Base-by-base conservation (phyloP, 92 coral and sea anemone species). In the Zoanthus sansibaricus region DNA sequence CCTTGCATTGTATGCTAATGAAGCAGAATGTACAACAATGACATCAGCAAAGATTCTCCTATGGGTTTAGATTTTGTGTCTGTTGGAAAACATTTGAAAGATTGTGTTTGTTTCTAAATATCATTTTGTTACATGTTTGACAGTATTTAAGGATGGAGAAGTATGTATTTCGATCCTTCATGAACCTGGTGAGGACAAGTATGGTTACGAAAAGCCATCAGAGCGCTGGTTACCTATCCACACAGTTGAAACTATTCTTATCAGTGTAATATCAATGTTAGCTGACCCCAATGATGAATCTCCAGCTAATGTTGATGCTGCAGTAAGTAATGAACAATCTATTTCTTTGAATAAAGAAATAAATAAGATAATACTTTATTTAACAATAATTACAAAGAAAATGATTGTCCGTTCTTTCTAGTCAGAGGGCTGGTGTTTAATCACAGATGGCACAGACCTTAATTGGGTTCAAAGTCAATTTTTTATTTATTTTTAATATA, bases 281-380 rank as follows among this genome's bases (percentile, higher is more conserved):
- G 94, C 99, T n/a, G 99, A 97, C 42, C 99, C 99, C n/a, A 97
- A 97, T 89, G 99, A 97, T 73, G 94, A 97, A 84, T 97, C 99
- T 7, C 99, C 99, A 15, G 99, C 99, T 5, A 97, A 97, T 86
- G 99, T 97, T 52, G 99, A 97, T 84, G 99, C 99, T 11, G 99
- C 99, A 30, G 99, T 97, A 88, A 97, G 99, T 97, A 32, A 4
- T 25, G 16, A 33, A 30, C 44, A 47, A 49, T 25, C 9, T 14
- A 56, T 11, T 59, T 62, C 25, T 62, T 20, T 16, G 42, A 61
- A 5, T 18, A 61, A 61, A 61, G 68, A 61, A n/a, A 9, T 14
- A 61, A 5, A 15, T 61, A 56, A 56, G 14, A 56, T 0, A 11
- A 5, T 5, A 7, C 71, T 5, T 5, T 67, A 5, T 67, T 67